Percentiles rank a stretch among this genome's conserved stretches.
These are phyloP conservation scores for Diplodus puntazzo DNA, from an alignment of 2,797 vertebrate species.

Conservation along the genomic window DNA sequence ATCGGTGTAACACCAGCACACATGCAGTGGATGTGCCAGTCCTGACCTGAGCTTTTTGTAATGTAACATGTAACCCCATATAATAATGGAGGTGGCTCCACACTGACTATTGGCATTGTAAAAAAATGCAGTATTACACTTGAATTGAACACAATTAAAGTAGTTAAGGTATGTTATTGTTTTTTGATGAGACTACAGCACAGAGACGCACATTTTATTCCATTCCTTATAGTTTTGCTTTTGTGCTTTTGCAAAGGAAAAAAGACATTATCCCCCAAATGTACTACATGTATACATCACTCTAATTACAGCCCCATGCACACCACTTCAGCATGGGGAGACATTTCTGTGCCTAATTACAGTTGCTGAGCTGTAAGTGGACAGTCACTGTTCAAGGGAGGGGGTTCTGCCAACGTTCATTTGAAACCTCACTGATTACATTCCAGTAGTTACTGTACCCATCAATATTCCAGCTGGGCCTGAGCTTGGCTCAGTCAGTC, in stretches of 20 bases:
- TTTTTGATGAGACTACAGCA: background rate
- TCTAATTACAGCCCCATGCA: background rate
- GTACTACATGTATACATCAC: background rate
- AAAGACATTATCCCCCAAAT: background rate
- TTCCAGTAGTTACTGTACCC: slow-evolving; percentile 37
- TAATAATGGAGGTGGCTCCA: background rate
- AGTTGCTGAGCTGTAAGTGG: slow-evolving; percentile 17
- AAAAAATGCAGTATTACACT: background rate
- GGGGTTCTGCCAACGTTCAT: background rate
- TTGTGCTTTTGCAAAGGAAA: background rate
- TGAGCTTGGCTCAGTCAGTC: slow-evolving; percentile 38
- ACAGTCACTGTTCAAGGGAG: background rate
- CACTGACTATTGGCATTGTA: background rate
- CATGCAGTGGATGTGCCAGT: background rate
- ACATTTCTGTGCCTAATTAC: background rate
- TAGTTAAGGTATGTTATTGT: background rate
- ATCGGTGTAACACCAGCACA: background rate
- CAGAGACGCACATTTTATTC: background rate
- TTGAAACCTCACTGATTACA: slow-evolving; percentile 39
- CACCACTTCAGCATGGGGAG: background rate
- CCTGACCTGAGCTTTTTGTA: background rate
- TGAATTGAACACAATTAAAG: background rate
- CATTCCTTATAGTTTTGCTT: background rate
- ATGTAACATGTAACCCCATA: background rate
- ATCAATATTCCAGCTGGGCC: slow-evolving; percentile 47